Evolutionary conservation across 2,888 invertebrate genomes (phyloP), one percentile per base, ranked within the genome.

Genomic region (Terebella lapidaria): DNA sequence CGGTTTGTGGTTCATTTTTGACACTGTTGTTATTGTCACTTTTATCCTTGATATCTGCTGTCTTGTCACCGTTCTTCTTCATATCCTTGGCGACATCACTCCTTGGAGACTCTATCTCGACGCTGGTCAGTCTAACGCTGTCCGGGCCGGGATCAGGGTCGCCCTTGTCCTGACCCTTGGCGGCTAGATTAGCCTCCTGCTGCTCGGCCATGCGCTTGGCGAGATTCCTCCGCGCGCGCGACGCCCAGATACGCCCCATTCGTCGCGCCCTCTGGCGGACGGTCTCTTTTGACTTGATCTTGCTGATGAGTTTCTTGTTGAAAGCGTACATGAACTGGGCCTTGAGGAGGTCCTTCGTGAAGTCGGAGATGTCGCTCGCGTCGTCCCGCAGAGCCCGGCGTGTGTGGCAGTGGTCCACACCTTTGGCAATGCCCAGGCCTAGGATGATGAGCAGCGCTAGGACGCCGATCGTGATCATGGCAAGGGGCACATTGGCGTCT

Each of bases 321-420:
- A 53, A 53, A 27, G 53, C 53, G 10, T 25, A 26, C 10, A 57
- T 30, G 26, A 58, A 20, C 54, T 54, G 58, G 24, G 52, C 51
- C 22, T 59, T 55, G 26, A 64, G 57, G 26, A 63, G 35, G 3
- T 55, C 56, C 25, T 57, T 29, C 5, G 67, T 67, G 62, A 70
- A 66, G 20, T 73, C 71, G 45, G 71, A 71, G 52, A 74, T 71
- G 59, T 71, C 72, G 53, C 70, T 72, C 22, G 70, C 72, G 60
- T 71, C 69, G 59, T 75, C 75, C 2, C 64, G 57, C 1, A 68
- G 54, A 1, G 70, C 55, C 1, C 66, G 62, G 18, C 65, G 56
- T 54, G 70, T 68, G 62, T 72, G 66, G 60, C 67, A 71, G 42
- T 65, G 64, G 56, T 74, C 69, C 1, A 72, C 71, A 15, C 71